A percentile compares a stretch with the other conserved stretches of the same genome.
These are phyloP conservation scores for Meteorus sp. DNA, from an alignment of 1,140 invertebrate species.

Conservation along the genomic window DNA sequence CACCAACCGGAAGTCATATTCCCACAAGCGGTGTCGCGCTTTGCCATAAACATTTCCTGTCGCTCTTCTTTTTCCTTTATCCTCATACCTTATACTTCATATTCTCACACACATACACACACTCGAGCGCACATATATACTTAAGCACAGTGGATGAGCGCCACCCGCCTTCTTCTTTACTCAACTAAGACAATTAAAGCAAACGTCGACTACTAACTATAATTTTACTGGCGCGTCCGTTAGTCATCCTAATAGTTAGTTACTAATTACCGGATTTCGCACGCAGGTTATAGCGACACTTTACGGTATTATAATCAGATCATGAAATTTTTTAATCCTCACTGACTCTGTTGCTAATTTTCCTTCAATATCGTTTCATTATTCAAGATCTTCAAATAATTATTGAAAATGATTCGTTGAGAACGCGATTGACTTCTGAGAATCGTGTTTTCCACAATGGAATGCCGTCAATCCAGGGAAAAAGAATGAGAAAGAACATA, in stretches of 20 bases:
- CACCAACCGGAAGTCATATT: neutral
- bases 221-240: conserved; percentile 5
- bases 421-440: neutral
- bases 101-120: neutral
- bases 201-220: conserved; percentile 12
- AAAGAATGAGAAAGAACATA: neutral
- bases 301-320: neutral
- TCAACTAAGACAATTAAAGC: conserved; percentile 7
- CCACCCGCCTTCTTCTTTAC: neutral
- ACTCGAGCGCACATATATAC: no score
- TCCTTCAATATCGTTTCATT: no score
- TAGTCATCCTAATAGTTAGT: conserved; percentile 19
- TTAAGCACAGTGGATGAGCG: no score
- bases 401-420: neutral
- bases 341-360: no score
- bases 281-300: neutral
- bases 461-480: neutral
- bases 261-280: conserved; percentile 24
- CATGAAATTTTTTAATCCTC: neutral
- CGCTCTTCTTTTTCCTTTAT: no score
- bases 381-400: neutral
- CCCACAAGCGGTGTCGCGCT: neutral
- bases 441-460: neutral
- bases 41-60: conserved; percentile 3
- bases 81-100: no score